A percentile compares a stretch with the other conserved stretches of the same genome.
Evolutionary conservation across 2,797 vertebrate species (phyloP).

Genomic region (Neopelma chrysocephalum): DNA sequence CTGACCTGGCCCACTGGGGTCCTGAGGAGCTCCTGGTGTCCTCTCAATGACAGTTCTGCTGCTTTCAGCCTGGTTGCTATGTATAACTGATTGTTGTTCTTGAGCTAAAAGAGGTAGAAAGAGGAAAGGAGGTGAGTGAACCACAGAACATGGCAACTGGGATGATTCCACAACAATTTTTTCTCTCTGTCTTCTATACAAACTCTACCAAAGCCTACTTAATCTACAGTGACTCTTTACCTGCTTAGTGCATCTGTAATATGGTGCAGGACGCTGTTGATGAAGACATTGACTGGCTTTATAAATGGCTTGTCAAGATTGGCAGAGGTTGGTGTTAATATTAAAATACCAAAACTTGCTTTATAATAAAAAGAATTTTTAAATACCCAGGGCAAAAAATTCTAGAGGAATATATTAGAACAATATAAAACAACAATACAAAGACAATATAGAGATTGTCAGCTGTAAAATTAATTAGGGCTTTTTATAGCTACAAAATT

Average conservation of each 20-base stretch:
- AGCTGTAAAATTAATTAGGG: neutral
- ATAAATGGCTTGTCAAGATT: neutral
- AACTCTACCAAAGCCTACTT: neutral
- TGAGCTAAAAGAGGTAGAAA: conserved; percentile 37
- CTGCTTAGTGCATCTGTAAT: neutral
- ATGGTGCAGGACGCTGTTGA: neutral
- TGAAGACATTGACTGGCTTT: neutral
- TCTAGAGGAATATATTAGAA: neutral
- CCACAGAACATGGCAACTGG: neutral
- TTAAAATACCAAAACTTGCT: neutral
- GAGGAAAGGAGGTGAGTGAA: neutral
- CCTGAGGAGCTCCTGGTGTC: neutral
- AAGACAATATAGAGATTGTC: neutral
- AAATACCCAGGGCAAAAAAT: neutral
- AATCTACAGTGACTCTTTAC: neutral
- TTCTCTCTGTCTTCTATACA: neutral
- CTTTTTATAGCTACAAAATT: neutral
- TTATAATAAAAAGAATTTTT: neutral
- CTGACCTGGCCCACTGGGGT: conserved; percentile 69
- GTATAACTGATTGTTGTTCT: conserved; percentile 40
- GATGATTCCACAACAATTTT: neutral
- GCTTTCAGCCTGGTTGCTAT: conserved; percentile 77
- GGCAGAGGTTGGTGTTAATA: neutral
- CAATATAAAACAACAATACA: neutral
- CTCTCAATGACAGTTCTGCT: conserved; percentile 23